These are phyloP conservation scores for Clanis bilineata DNA, from an alignment of 2,888 invertebrate species.

Conservation along the genomic window DNA sequence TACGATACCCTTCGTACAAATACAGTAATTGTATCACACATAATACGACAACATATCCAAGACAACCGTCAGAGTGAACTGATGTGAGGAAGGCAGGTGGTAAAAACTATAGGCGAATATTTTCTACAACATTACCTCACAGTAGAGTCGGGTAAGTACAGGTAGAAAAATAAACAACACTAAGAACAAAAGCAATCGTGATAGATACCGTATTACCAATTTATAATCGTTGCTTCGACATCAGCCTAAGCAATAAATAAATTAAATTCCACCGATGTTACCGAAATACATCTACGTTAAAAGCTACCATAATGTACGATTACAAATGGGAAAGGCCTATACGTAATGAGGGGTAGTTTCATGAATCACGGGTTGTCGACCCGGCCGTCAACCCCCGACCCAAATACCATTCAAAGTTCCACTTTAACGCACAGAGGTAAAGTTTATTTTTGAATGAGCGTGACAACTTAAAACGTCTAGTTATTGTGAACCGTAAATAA, in stretches of 20 bases:
- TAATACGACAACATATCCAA: too few species aligned
- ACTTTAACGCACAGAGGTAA: conserved; percentile 26
- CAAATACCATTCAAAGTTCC: conserved; percentile 24
- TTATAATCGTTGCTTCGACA: neutral
- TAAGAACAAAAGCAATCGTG: too few species aligned
- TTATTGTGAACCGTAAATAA: conserved; percentile 1
- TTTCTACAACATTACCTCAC: too few species aligned
- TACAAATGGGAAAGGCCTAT: conserved; percentile 55
- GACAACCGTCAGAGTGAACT: too few species aligned
- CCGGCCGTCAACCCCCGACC: conserved; percentile 50
- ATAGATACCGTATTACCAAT: too few species aligned
- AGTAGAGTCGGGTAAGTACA: too few species aligned
- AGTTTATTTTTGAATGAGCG: conserved; percentile 23
- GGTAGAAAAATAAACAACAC: too few species aligned
- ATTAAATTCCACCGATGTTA: neutral
- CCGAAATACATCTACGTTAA: conserved; percentile 31
- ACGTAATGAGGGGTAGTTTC: conserved; percentile 57
- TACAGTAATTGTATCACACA: too few species aligned
- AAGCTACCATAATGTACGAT: conserved; percentile 39
- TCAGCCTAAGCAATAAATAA: neutral
- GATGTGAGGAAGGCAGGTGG: too few species aligned
- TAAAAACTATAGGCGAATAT: too few species aligned
- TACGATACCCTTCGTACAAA: too few species aligned
- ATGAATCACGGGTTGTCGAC: conserved; percentile 64
- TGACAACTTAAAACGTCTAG: neutral